Percentiles rank a stretch among this genome's conserved stretches.
phyloP scores from a whole-genome alignment of 2,797 vertebrate genomes.

The Siniperca undulata region DNA sequence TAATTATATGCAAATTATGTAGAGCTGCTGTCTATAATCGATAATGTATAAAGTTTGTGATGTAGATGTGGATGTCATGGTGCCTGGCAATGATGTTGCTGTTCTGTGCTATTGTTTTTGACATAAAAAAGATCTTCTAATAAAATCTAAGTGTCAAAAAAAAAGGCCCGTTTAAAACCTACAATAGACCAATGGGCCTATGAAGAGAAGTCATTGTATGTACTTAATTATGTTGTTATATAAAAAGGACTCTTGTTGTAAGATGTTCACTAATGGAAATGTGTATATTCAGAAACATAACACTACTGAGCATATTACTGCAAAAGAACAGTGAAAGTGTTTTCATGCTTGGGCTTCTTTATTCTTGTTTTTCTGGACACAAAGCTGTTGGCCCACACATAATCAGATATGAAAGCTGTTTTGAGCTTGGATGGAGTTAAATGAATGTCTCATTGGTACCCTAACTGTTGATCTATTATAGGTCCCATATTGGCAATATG shows the following conservation, averaged over 20 bases:
- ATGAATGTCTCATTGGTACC: not conserved
- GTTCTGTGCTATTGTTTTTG: slow-evolving; percentile 1
- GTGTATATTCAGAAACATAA: slow-evolving; percentile 4
- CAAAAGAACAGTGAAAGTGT: not conserved
- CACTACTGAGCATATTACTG: not conserved
- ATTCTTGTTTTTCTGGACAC: not conserved
- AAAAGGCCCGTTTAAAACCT: not conserved
- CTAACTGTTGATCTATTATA: not conserved
- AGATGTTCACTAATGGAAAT: not conserved
- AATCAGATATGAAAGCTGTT: not conserved
- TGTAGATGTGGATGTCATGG: not conserved
- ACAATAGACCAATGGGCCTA: not conserved
- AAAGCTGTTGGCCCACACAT: not conserved
- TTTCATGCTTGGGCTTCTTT: slow-evolving; percentile 10
- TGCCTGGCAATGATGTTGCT: slow-evolving; percentile 16
- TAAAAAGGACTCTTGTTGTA: slow-evolving; percentile 3
- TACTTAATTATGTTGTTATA: slow-evolving; percentile 15
- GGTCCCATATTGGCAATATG: not conserved
- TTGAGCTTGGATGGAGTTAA: not conserved
- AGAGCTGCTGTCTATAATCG: not conserved
- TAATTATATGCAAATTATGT: not conserved
- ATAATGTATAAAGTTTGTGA: not conserved
- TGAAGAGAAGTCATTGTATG: not conserved
- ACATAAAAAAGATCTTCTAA: not conserved
- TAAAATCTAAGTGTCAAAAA: not conserved